A percentile compares a stretch with the other conserved stretches of the same genome.
These are phyloP conservation scores for Lordiphosa andalusiaca DNA, from an alignment of 2,888 invertebrate genomes.

Conservation along the genomic window DNA sequence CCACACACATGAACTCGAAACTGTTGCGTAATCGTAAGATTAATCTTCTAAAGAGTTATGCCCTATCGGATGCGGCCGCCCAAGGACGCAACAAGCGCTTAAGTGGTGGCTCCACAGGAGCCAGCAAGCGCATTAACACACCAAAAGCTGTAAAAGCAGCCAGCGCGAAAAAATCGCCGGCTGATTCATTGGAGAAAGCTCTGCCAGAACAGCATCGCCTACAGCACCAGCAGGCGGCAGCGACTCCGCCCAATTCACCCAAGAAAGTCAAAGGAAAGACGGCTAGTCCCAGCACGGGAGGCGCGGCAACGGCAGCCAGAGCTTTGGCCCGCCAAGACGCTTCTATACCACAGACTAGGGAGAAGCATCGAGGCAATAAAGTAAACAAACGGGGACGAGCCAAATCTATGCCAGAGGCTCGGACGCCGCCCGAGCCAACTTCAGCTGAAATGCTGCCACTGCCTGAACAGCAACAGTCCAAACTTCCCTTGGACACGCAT, in stretches of 20 bases:
- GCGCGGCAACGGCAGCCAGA: neutral
- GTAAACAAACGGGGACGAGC: constrained; percentile 28
- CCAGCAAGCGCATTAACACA: constrained; percentile 14
- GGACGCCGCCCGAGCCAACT: neutral
- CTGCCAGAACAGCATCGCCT: constrained; percentile 20
- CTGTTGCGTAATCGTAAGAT: constrained; percentile 72
- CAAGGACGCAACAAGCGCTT: constrained; percentile 40
- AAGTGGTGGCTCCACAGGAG: constrained; percentile 33
- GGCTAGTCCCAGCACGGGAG: neutral
- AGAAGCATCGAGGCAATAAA: neutral
- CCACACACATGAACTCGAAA: constrained; percentile 60
- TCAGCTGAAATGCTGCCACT: neutral
- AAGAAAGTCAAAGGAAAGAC: neutral
- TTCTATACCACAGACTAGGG: neutral
- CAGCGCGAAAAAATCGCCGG: constrained; percentile 14
- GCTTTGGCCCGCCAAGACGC: too few species aligned
- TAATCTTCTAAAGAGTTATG: constrained; percentile 57
- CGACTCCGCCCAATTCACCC: constrained; percentile 4
- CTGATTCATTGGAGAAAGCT: neutral
- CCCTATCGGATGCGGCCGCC: constrained; percentile 33
- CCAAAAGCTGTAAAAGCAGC: constrained; percentile 13
- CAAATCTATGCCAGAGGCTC: constrained; percentile 36
- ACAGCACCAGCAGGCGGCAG: constrained; percentile 16
- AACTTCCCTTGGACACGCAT: constrained; percentile 12
- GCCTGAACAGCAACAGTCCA: neutral